These are phyloP conservation scores for Anabas testudineus DNA, from an alignment of 2,797 vertebrate genomes.

Conservation along the genomic window DNA sequence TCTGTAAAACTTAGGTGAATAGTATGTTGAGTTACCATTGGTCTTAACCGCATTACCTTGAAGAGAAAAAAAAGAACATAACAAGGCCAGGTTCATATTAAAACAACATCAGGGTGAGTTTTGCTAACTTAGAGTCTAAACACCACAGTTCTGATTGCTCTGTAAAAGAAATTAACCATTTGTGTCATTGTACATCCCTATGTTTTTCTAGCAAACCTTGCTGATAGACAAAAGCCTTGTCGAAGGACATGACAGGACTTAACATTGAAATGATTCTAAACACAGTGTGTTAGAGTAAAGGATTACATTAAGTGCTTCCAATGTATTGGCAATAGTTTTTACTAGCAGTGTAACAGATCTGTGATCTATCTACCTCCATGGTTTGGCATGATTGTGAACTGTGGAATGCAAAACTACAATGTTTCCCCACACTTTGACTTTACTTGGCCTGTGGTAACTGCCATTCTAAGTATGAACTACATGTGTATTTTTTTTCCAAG, in stretches of 20 bases:
- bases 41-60: constrained; percentile 90
- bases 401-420: too few species aligned
- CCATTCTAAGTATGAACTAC: too few species aligned
- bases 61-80: constrained; percentile 67
- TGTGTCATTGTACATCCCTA: constrained; percentile 2
- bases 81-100: constrained; percentile 20
- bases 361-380: too few species aligned
- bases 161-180: constrained; percentile 1
- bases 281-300: too few species aligned
- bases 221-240: constrained; percentile 27
- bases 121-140: constrained; percentile 9
- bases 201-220: neutral
- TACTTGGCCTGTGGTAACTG: too few species aligned
- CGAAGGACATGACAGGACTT: constrained; percentile 16
- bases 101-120: constrained; percentile 15
- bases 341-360: too few species aligned
- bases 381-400: too few species aligned
- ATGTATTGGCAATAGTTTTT: too few species aligned
- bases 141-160: constrained; percentile 17
- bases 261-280: neutral
- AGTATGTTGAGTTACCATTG: constrained; percentile 83
- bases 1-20: constrained; percentile 91
- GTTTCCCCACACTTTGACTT: too few species aligned
- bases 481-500: too few species aligned
- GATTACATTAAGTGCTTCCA: too few species aligned